These are phyloP conservation scores for Lepidurus couesii DNA, from an alignment of 1,140 invertebrate genomes.

Conservation along the genomic window DNA sequence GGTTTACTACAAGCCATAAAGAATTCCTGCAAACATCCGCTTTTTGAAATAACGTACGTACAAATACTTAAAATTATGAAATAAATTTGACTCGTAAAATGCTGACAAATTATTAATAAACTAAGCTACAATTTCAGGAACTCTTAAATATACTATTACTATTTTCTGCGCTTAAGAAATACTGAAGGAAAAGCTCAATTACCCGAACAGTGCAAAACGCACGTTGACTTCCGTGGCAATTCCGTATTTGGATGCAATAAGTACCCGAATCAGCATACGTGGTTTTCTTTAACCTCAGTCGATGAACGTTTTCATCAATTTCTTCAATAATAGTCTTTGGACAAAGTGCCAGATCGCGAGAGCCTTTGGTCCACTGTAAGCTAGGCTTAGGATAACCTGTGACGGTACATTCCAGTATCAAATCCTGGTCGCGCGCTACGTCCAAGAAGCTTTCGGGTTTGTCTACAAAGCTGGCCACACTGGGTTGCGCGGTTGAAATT, in stretches of 20 bases:
- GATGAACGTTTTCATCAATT: constrained; percentile 72
- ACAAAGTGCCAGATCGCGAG: constrained; percentile 70
- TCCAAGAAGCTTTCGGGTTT: constrained; percentile 67
- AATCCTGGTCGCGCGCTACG: constrained; percentile 68
- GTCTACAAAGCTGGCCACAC: constrained; percentile 66
- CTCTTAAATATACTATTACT: too few species aligned
- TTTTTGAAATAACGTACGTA: too few species aligned
- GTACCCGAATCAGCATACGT: constrained; percentile 81
- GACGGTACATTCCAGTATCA: constrained; percentile 69
- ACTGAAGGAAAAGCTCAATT: constrained; percentile 38
- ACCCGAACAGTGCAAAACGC: constrained; percentile 77
- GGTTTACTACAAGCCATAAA: too few species aligned
- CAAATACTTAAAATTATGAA: neutral
- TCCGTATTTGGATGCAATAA: constrained; percentile 88
- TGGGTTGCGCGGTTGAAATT: neutral
- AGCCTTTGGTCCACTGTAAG: constrained; percentile 75
- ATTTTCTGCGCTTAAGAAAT: too few species aligned
- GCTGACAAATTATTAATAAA: too few species aligned
- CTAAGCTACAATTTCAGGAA: too few species aligned
- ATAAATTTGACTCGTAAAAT: neutral
- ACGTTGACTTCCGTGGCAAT: constrained; percentile 77
- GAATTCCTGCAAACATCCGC: too few species aligned
- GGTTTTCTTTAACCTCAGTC: constrained; percentile 79
- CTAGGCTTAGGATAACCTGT: constrained; percentile 71
- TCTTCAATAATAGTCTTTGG: constrained; percentile 66